Percentiles rank a stretch among this genome's conserved stretches.
phyloP scores from a whole-genome alignment of 2,888 invertebrate genomes.

The Rotaria macrura region DNA sequence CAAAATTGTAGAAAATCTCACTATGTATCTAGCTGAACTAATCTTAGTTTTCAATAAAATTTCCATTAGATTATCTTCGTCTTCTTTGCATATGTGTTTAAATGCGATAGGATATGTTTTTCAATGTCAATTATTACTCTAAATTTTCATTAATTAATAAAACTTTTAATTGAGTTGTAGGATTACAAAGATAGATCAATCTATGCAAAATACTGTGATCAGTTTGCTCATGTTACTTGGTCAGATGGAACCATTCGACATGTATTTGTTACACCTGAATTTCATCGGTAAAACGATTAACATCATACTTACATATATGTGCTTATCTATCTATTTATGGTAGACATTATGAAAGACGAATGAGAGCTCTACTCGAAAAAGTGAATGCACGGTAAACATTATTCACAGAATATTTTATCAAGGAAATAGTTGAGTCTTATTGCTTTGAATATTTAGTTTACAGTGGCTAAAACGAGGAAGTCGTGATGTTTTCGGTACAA shows the following conservation, averaged over 20 bases:
- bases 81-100: no score
- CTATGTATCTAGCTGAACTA: no score
- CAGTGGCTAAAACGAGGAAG: slow-evolving; percentile 49
- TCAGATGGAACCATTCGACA: slow-evolving; percentile 46
- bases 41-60: no score
- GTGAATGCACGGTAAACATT: background rate
- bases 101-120: no score
- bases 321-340: background rate
- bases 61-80: no score
- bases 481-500: slow-evolving; percentile 49
- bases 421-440: background rate
- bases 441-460: slow-evolving; percentile 37
- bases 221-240: slow-evolving; percentile 49
- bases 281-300: slow-evolving; percentile 37
- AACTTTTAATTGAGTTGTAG: slow-evolving; percentile 36
- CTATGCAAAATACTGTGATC: slow-evolving; percentile 48
- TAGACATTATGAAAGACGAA: slow-evolving; percentile 8
- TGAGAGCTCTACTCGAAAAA: background rate
- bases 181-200: slow-evolving; percentile 43
- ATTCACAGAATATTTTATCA: background rate
- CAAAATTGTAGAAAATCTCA: no score
- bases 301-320: background rate
- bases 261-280: slow-evolving; percentile 48
- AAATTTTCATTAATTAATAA: no score
- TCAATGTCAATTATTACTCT: no score